Percentiles rank a stretch among this genome's conserved stretches.
These are phyloP conservation scores for Chamaetylas fuelleborni DNA, from an alignment of 2,113 vertebrate genomes.

Conservation along the genomic window DNA sequence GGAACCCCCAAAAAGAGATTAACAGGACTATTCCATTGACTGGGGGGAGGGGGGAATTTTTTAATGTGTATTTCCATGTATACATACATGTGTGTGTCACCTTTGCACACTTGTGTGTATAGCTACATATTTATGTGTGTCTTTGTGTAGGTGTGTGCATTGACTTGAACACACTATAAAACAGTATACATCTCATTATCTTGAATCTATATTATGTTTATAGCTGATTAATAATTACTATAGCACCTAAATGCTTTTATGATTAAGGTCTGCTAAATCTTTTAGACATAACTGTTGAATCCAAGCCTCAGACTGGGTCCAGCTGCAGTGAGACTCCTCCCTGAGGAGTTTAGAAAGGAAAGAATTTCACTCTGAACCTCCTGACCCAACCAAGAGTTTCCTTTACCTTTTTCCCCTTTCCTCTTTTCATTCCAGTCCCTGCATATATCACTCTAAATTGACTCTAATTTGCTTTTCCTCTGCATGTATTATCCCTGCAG, in stretches of 20 bases:
- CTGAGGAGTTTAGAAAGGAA: not conserved
- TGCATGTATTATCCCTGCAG: not conserved
- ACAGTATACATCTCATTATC: not conserved
- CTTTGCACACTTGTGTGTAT: not conserved
- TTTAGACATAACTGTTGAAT: not conserved
- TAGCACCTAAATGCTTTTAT: not conserved
- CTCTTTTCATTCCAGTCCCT: not conserved
- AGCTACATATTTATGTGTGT: accelerated
- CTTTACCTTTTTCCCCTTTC: not conserved
- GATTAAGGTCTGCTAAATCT: not conserved
- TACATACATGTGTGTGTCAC: not conserved
- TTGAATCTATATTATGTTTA: not conserved
- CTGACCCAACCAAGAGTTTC: not conserved
- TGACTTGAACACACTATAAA: not conserved
- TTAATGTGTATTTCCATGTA: not conserved
- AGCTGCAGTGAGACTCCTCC: not conserved
- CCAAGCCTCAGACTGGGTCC: not conserved
- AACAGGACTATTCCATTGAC: not conserved
- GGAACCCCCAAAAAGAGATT: not conserved
- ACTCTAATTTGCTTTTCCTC: not conserved
- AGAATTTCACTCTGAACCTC: not conserved
- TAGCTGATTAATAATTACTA: not conserved
- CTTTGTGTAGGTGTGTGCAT: not conserved
- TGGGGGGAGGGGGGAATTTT: not conserved
- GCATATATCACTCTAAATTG: not conserved